Percentiles rank a stretch among this genome's conserved stretches.
Evolutionary conservation across 1,140 invertebrate species (phyloP).

Genomic region (Brachionus plicatilis): DNA sequence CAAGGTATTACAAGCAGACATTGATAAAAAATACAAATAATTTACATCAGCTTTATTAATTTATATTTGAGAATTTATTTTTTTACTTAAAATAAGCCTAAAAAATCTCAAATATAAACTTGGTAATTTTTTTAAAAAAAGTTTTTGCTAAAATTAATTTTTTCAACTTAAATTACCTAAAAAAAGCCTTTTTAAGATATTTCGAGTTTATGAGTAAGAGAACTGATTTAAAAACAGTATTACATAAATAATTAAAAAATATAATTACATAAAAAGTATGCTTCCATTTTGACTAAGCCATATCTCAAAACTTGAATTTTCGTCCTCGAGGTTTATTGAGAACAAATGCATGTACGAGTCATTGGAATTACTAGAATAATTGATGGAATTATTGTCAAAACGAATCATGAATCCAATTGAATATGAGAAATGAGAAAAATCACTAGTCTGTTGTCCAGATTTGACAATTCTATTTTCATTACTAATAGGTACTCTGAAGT

Average conservation of each 20-base stretch:
- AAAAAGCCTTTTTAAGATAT: too few species aligned
- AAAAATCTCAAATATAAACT: too few species aligned
- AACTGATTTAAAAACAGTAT: not conserved
- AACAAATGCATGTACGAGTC: conserved; percentile 12
- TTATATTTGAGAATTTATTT: not conserved
- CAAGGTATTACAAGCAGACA: too few species aligned
- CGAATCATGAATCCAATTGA: not conserved
- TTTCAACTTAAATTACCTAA: too few species aligned
- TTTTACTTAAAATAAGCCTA: too few species aligned
- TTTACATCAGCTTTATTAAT: too few species aligned
- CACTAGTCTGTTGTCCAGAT: not conserved
- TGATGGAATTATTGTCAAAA: conserved; percentile 1
- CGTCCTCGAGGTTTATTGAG: not conserved
- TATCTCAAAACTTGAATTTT: conserved; percentile 7
- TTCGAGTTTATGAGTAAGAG: too few species aligned
- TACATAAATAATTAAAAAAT: not conserved
- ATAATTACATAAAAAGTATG: not conserved
- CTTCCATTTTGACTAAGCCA: not conserved
- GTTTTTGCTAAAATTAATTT: too few species aligned
- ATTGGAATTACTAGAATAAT: not conserved
- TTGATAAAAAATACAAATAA: not conserved
- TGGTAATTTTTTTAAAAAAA: too few species aligned
- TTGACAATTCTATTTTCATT: not conserved
- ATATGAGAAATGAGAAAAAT: not conserved
- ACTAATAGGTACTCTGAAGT: not conserved